Conservation (phyloP, 2,113 vertebrate genomes). For the Pycnonotus jocosus region DNA sequence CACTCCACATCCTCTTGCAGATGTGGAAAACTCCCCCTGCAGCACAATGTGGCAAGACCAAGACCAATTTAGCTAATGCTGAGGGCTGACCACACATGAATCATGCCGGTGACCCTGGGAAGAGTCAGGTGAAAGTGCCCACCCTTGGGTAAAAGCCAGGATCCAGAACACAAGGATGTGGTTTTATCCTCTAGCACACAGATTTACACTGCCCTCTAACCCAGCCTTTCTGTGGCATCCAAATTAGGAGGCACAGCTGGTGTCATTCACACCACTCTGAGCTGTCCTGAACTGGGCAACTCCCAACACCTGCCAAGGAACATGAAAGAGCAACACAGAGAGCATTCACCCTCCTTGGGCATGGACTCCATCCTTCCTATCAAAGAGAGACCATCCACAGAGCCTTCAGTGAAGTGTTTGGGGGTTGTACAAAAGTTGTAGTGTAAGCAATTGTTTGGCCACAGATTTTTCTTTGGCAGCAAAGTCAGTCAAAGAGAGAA, state of each 20-base stretch:
- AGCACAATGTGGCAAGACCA: not conserved
- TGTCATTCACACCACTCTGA: not conserved
- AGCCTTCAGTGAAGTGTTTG: not conserved
- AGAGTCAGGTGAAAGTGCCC: not conserved
- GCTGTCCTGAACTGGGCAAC: not conserved
- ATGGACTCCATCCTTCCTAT: accelerated
- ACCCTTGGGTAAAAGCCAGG: not conserved
- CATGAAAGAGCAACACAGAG: not conserved
- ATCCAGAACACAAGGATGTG: not conserved
- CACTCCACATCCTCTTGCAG: accelerated
- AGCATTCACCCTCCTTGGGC: not conserved
- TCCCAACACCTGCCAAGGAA: accelerated
- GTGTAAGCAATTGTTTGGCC: not conserved
- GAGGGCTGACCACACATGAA: not conserved
- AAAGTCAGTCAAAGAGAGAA: not conserved
- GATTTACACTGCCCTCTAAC: not conserved
- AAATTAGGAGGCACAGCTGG: not conserved
- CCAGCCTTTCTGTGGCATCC: not conserved
- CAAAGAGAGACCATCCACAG: not conserved
- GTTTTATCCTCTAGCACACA: not conserved
- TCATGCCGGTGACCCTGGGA: not conserved
- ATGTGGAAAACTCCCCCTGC: not conserved
- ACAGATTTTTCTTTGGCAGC: not conserved
- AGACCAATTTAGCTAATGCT: not conserved
- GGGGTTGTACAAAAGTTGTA: not conserved